Evolutionary conservation across 2,888 invertebrate genomes (phyloP).

Genomic region (Mythimna lalbum): DNA sequence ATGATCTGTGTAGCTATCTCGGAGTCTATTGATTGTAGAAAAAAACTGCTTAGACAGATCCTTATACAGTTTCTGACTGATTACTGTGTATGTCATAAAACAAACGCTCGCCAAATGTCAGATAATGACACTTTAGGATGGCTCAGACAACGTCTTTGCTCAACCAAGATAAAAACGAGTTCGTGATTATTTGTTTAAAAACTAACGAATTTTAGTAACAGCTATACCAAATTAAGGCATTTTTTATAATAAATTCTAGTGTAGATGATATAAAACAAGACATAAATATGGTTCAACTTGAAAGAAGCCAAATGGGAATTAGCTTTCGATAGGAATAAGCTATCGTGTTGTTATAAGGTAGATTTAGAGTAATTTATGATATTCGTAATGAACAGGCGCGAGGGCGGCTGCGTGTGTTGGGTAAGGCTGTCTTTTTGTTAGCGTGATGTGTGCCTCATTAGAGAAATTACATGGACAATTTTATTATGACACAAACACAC

Average conservation of each 20-base stretch:
- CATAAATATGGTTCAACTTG: constrained; percentile 90
- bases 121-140: too few species aligned
- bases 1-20: too few species aligned
- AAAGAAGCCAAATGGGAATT: constrained; percentile 90
- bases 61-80: too few species aligned
- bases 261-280: constrained; percentile 83
- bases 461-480: constrained; percentile 76
- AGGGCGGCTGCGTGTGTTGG: constrained; percentile 61
- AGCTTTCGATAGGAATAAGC: constrained; percentile 80
- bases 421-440: constrained; percentile 83
- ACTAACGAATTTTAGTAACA: constrained; percentile 77
- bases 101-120: too few species aligned
- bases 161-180: constrained; percentile 66
- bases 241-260: constrained; percentile 73
- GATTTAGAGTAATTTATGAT: constrained; percentile 65
- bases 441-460: constrained; percentile 84
- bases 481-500: neutral
- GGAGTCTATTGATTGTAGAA: too few species aligned
- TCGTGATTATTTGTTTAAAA: constrained; percentile 63
- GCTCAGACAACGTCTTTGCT: constrained; percentile 49
- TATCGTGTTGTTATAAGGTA: constrained; percentile 69
- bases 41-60: too few species aligned
- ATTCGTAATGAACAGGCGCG: constrained; percentile 53
- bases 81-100: too few species aligned
- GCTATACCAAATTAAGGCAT: constrained; percentile 88